Evolutionary conservation across 2,888 invertebrate species (phyloP), one percentile per base, ranked within the genome.

Genomic region (Lithophane ornitopus): DNA sequence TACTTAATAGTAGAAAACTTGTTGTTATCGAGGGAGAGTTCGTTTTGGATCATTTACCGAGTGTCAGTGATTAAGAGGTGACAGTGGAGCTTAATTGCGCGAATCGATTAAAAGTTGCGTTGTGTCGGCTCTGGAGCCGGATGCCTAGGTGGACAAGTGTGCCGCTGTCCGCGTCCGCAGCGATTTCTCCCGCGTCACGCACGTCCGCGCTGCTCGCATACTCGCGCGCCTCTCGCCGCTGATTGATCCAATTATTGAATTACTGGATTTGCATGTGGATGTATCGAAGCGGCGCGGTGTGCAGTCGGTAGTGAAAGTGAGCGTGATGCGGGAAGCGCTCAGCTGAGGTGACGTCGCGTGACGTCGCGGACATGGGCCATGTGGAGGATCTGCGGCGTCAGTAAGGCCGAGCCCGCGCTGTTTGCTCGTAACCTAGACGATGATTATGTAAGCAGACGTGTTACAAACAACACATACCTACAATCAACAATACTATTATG

Each of bases 341-440:
- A 94, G 95, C 94, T 75, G 87, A 59, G 67, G 84, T 93, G 94
- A 93, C 93, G 94, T 92, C 90, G 84, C 74, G 84, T 93, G 94
- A 93, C 93, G 94, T 92, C 90, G 84, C 91, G 91, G 94, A 92
- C 93, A 96, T 96, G 96, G 96, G 94, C 95, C 94, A 96, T 96
- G 96, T 96, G 96, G 96, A 96, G 92, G 91, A 96, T 96, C 89
- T 96, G 96, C 92, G 95, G 96, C 93, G 94, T 95, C 93, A 95
- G 94, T 95, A 96, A 95, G 92, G 94, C 92, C 88, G 93, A 95
- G 91, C 94, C 95, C 79, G 93, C 92, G 90, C 92, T 95, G 90
- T 94, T 95, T 89, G 92, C 92, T 85, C 90, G 91, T 91, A 89
- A 89, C 89, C 82, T 89, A 75, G 89, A 92, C 89, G 95, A 95